phyloP scores from a whole-genome alignment of 2,888 invertebrate species.

The Boloria euphrosyne region DNA sequence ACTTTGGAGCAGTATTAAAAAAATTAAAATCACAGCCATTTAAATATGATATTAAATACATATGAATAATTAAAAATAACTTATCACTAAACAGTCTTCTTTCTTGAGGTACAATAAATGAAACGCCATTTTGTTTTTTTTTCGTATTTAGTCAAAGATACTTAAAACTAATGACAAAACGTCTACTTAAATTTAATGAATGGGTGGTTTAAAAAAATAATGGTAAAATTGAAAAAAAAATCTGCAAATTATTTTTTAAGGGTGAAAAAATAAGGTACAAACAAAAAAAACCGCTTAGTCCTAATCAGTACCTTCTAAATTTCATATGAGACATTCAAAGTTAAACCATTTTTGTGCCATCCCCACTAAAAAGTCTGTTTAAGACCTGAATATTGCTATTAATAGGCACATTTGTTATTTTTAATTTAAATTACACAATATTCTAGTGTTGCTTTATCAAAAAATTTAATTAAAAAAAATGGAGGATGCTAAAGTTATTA shows the following conservation, averaged over 20 bases:
- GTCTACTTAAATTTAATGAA: conserved; percentile 31
- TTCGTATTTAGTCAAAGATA: conserved; percentile 48
- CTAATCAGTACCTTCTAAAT: background rate
- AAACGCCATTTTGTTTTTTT: conserved; percentile 54
- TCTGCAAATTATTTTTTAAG: too few relatives aligned
- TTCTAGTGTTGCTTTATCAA: too few relatives aligned
- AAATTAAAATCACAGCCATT: too few relatives aligned
- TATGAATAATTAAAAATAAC: conserved; percentile 6
- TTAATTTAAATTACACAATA: too few relatives aligned
- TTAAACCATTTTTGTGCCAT: background rate
- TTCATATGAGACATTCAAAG: background rate
- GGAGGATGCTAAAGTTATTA: too few relatives aligned
- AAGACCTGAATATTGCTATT: too few relatives aligned
- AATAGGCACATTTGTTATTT: too few relatives aligned
- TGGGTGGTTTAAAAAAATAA: conserved; percentile 27
- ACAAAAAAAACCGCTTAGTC: background rate
- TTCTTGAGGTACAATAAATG: conserved; percentile 76
- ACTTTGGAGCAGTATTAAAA: too few relatives aligned
- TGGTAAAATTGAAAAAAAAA: background rate
- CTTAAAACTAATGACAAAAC: conserved; percentile 35
- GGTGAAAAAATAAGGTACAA: background rate
- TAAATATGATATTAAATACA: too few relatives aligned
- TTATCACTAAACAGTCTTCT: conserved; percentile 65
- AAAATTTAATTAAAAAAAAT: too few relatives aligned
- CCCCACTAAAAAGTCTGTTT: background rate